Evolutionary conservation across 2,113 vertebrate species (phyloP).

Genomic region (Thalassoma bifasciatum): DNA sequence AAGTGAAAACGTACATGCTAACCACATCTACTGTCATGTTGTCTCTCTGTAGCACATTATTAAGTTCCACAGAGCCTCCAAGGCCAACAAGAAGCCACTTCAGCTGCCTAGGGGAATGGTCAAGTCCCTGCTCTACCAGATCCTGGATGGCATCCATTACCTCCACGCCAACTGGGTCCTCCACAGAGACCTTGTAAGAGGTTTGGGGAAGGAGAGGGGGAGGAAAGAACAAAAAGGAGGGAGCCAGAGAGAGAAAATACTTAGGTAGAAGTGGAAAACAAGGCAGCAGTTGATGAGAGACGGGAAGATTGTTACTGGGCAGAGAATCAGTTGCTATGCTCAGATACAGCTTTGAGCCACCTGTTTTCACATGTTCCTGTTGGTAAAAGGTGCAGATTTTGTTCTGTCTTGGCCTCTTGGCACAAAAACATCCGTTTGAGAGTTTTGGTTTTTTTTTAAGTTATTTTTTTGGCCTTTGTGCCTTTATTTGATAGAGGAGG

Average conservation of each 20-base stretch:
- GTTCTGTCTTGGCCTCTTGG: background rate
- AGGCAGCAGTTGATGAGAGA: conserved; percentile 30
- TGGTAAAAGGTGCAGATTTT: background rate
- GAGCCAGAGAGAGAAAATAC: conserved; percentile 2
- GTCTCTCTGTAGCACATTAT: conserved; percentile 94
- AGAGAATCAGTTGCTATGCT: background rate
- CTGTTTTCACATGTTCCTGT: background rate
- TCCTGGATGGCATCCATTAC: conserved; percentile 99
- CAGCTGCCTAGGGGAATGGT: conserved; percentile 99
- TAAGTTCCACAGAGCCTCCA: conserved; percentile 99
- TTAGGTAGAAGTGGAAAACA: conserved; percentile 31
- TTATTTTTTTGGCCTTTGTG: no score
- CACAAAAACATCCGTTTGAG: no score
- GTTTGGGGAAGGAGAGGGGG: conserved; percentile 13
- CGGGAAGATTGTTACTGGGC: background rate
- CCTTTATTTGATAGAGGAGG: no score
- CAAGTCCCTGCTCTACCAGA: conserved; percentile 99
- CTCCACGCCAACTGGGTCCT: conserved; percentile 99
- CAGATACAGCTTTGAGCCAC: background rate
- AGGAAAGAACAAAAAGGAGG: background rate
- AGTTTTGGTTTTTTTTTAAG: no score
- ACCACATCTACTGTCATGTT: conserved; percentile 30
- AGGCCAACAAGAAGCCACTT: conserved; percentile 99
- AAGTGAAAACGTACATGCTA: background rate
- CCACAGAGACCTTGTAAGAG: conserved; percentile 99